Evolutionary conservation across 2,797 vertebrate genomes (phyloP).

Genomic region (Chanos chanos): DNA sequence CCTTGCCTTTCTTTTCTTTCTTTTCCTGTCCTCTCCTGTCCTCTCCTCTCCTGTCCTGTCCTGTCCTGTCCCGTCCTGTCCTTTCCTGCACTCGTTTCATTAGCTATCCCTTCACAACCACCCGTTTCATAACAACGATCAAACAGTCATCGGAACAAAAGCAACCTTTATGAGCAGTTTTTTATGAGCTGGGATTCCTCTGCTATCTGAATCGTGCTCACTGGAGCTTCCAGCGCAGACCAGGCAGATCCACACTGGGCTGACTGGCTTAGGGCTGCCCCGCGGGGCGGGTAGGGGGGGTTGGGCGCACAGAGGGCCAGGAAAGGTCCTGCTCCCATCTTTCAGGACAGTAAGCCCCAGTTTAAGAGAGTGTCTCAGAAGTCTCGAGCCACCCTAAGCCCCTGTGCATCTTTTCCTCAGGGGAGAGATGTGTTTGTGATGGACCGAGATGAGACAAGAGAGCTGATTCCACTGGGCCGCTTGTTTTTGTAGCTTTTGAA

Average conservation of each 20-base stretch:
- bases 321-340: conserved; percentile 63
- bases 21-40: background rate
- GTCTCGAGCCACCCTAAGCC: conserved; percentile 39
- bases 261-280: conserved; percentile 42
- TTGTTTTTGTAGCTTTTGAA: conserved; percentile 17
- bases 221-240: conserved; percentile 11
- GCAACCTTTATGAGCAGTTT: conserved; percentile 42
- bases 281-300: too few species aligned
- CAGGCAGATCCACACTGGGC: conserved; percentile 16
- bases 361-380: conserved; percentile 54
- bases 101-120: conserved; percentile 58
- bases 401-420: conserved; percentile 44
- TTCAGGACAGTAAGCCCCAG: conserved; percentile 52
- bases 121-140: conserved; percentile 55
- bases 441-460: background rate
- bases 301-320: conserved; percentile 49
- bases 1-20: background rate
- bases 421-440: conserved; percentile 41
- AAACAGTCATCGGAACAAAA: conserved; percentile 56
- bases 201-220: conserved; percentile 46
- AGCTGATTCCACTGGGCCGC: conserved; percentile 6
- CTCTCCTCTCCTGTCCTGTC: background rate
- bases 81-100: conserved; percentile 54
- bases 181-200: conserved; percentile 46
- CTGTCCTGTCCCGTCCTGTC: conserved; percentile 8